These are phyloP conservation scores for Montipora sp. DNA, from an alignment of 64 coral and sea anemone species.

Conservation along the genomic window DNA sequence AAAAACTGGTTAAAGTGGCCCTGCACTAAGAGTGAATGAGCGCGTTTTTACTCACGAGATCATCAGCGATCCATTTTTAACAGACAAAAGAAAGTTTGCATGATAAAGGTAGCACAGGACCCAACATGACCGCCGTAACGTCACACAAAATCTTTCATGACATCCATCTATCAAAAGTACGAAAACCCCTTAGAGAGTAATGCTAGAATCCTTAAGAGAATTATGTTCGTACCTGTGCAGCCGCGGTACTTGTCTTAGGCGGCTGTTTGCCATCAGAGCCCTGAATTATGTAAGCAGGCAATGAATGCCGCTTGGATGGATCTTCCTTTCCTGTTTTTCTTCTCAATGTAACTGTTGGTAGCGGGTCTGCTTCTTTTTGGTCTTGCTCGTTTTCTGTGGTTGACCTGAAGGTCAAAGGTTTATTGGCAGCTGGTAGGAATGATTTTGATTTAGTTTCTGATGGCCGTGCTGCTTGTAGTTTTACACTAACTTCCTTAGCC, in stretches of 20 bases:
- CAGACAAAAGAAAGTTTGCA: no score
- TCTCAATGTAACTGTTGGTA: slow-evolving; percentile 24
- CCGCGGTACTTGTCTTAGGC: not conserved
- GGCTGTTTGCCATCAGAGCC: slow-evolving; percentile 7
- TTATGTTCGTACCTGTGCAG: not conserved
- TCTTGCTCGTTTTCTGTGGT: not conserved
- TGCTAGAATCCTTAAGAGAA: not conserved
- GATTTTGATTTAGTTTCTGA: not conserved
- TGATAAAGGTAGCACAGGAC: no score
- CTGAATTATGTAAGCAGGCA: slow-evolving; percentile 50
- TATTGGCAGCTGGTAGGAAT: not conserved
- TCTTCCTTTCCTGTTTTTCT: not conserved
- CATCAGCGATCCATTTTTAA: no score
- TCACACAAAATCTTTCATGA: no score
- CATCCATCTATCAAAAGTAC: no score
- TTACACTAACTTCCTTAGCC: not conserved
- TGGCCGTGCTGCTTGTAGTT: not conserved
- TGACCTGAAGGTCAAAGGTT: not conserved
- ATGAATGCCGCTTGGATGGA: slow-evolving; percentile 29
- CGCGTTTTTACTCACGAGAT: no score
- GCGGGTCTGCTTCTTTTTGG: not conserved
- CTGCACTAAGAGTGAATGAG: no score
- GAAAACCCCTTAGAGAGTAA: no score
- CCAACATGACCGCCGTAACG: no score
- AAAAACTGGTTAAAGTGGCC: not conserved